These are phyloP conservation scores for Scolanthus callimorphus DNA, from an alignment of 92 coral and sea anemone genomes.

Conservation along the genomic window DNA sequence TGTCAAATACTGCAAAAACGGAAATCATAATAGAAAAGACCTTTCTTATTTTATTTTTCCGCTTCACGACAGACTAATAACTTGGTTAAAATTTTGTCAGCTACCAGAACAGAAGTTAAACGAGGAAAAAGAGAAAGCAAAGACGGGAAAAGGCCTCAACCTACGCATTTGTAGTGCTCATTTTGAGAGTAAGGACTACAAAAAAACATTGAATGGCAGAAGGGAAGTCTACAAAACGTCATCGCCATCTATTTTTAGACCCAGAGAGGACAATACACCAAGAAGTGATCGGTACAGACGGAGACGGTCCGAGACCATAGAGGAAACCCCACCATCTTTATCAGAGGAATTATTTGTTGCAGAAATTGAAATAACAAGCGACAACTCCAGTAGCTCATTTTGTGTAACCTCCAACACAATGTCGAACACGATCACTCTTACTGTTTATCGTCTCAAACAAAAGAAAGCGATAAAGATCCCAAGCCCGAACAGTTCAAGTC, in stretches of 20 bases:
- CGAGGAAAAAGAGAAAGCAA: not conserved
- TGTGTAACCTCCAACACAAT: not conserved
- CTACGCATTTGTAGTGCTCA: not conserved
- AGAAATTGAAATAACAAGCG: not conserved
- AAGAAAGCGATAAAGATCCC: not conserved
- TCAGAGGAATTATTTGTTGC: not conserved
- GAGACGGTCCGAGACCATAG: not conserved
- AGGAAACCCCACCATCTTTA: not conserved
- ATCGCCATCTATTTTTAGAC: not conserved
- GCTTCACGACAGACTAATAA: not conserved
- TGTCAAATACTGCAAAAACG: not conserved
- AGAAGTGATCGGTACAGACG: not conserved
- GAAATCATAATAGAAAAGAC: not conserved
- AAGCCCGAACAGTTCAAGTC: not conserved
- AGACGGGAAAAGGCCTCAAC: not conserved
- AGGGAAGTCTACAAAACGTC: not conserved
- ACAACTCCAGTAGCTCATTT: not conserved
- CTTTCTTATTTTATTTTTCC: not conserved
- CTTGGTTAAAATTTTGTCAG: not conserved
- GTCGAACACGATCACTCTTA: not conserved
- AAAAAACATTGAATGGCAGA: not conserved
- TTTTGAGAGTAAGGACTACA: not conserved
- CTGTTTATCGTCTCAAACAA: not conserved
- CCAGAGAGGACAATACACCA: not conserved
- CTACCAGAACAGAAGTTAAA: not conserved